Base-by-base conservation (phyloP, 2,113 vertebrate genomes). In the Empidonax traillii region DNA sequence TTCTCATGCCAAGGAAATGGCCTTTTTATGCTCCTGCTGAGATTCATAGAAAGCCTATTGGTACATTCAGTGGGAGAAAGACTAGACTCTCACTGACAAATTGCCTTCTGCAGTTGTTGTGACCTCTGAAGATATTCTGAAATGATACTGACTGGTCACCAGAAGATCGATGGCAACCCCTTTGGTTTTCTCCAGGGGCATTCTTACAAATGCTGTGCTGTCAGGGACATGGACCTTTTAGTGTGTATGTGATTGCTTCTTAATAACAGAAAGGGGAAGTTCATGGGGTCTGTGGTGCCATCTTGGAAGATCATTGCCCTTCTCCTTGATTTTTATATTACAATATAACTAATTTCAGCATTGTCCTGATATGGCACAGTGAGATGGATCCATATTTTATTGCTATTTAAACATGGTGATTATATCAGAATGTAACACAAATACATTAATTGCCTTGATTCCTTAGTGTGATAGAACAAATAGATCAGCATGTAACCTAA, bases 51-150 rank as follows among this genome's bases (percentile, higher is more conserved):
- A 92, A 94, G 44, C 33, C 27, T 94, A 43, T 85, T 59, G 30
- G 25, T 63, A 51, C 53, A 23, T 90, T 76, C 58, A 87, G 37
- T 87, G 55, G 83, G 77, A 93, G 69, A 53, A 90, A 2, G 2
- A 81, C 68, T 72, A 72, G 73, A 39, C 37, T 88, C 39, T 78
- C 52, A 46, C 51, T 89, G 80, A 51, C 44, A 56, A 86, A 84
- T 84, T 86, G 58, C 85, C 72, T 79, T 94, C 94, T 92, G 49
- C 73, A 62, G 52, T 89, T 81, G n/a, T 66, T 88, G 66, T 94
- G 91, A 89, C 62, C 86, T 79, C 55, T 87, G 96, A 96, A 90
- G 83, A 80, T n/a, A 51, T 46, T 85, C 27, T 81, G 90, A 93
- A 93, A 65, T 46, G 14, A 61, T 78, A 78, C 58, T 63, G 72